phyloP scores from a whole-genome alignment of 2,113 vertebrate genomes.

The rat (Rattus norvegicus) region GRCr8 NC_086026.1:76870501-76871000 shows the following conservation, averaged over 20 bases:
- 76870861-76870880: neutral
- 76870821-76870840: neutral
- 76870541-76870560: neutral
- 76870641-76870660: neutral
- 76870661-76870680: neutral
- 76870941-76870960: neutral
- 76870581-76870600: accelerated
- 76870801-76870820: neutral
- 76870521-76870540: conserved; percentile 39
- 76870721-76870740: neutral
- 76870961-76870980: neutral
- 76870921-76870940: neutral
- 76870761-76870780: neutral
- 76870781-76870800: neutral
- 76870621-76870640: neutral
- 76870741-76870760: neutral
- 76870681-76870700: neutral
- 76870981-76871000: neutral
- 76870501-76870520: neutral
- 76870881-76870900: neutral
- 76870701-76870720: neutral
- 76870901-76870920: neutral
- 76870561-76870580: neutral
- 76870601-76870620: neutral
- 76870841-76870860: neutral